These are phyloP conservation scores for Calosoma granatense DNA, from an alignment of 1,140 invertebrate genomes.

Conservation along the genomic window DNA sequence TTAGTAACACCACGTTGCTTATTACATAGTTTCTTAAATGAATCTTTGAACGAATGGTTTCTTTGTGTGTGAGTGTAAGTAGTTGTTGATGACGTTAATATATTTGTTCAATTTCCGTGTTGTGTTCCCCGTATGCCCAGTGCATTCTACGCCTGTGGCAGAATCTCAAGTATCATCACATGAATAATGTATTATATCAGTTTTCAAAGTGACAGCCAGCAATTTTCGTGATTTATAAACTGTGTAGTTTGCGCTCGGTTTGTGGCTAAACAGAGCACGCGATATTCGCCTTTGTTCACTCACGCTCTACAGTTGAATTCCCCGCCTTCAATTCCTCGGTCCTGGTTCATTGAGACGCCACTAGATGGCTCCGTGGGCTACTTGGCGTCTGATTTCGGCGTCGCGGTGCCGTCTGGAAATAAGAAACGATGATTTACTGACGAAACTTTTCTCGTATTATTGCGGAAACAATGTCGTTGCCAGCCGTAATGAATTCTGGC, in stretches of 20 bases:
- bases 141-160: not conserved
- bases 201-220: constrained; percentile 4
- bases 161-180: constrained; percentile 6
- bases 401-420: constrained; percentile 18
- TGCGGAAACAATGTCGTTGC: constrained; percentile 17
- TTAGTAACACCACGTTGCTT: no score
- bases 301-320: not conserved
- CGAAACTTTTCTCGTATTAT: constrained; percentile 11
- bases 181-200: constrained; percentile 7
- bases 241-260: not conserved
- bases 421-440: constrained; percentile 21
- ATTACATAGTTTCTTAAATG: no score
- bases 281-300: not conserved
- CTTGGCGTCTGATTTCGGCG: constrained; percentile 19
- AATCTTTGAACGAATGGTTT: no score
- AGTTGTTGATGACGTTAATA: no score
- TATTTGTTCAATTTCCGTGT: no score
- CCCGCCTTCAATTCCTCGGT: not conserved
- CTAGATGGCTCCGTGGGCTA: constrained; percentile 17
- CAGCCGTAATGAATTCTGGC: no score
- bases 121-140: no score
- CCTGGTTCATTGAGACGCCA: not conserved
- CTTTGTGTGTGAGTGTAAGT: no score
- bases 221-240: constrained; percentile 7
- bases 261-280: not conserved